Evolutionary conservation across 2,888 invertebrate genomes (phyloP).

Genomic region (Calameuta pallipes): DNA sequence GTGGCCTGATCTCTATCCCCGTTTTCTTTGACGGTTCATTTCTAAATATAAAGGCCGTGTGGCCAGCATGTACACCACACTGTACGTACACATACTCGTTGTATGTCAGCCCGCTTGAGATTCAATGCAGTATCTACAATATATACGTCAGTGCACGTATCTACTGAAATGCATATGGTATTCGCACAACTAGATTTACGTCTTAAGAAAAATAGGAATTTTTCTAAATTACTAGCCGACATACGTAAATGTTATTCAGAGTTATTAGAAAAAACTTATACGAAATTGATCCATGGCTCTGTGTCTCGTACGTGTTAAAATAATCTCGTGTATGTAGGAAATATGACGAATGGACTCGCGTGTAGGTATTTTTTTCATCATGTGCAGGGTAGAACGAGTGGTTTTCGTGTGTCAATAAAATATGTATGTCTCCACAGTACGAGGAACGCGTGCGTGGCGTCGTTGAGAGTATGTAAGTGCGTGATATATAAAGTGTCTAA

Average conservation of each 20-base stretch:
- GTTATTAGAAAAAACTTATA: background rate
- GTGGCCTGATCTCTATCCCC: slow-evolving; percentile 36
- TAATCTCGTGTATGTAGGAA: background rate
- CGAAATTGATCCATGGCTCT: background rate
- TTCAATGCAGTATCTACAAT: background rate
- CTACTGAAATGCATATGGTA: background rate
- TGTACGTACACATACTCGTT: background rate
- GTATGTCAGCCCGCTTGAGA: background rate
- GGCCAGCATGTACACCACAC: slow-evolving; percentile 10
- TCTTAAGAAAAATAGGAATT: too few relatives aligned
- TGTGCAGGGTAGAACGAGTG: background rate
- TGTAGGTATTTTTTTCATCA: background rate
- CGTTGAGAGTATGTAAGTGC: background rate
- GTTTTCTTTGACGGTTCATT: slow-evolving; percentile 38
- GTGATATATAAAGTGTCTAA: slow-evolving; percentile 10
- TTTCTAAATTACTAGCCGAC: background rate
- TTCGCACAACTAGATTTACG: background rate
- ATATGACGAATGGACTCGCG: background rate
- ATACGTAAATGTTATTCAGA: background rate
- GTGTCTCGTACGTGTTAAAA: background rate
- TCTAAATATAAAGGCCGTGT: slow-evolving; percentile 37
- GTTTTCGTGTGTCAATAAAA: background rate
- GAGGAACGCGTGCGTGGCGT: background rate
- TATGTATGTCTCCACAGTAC: background rate
- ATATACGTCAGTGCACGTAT: background rate